These are phyloP conservation scores for Pomatostomus ruficeps DNA, from an alignment of 2,113 vertebrate species.

Conservation along the genomic window DNA sequence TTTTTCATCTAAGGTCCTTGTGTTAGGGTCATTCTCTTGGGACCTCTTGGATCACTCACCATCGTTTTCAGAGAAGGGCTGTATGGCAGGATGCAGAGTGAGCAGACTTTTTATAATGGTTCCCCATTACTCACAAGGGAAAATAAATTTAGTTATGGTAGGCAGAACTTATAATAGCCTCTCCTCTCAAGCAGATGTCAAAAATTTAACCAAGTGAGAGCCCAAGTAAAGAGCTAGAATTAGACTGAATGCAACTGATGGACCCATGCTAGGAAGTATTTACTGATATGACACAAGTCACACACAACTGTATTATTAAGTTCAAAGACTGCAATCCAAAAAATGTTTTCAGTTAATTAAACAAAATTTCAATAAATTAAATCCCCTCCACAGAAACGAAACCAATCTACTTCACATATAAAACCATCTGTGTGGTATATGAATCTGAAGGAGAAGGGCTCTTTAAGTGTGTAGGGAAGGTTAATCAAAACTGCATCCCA, in stretches of 20 bases:
- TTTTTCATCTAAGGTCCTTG: neutral
- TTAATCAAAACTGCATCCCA: neutral
- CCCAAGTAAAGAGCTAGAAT: neutral
- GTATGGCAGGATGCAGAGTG: neutral
- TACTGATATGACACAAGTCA: neutral
- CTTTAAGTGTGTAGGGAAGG: neutral
- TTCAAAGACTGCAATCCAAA: neutral
- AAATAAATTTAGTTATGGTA: neutral
- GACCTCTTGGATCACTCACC: neutral
- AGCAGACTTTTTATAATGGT: neutral
- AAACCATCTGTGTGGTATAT: neutral
- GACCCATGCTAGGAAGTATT: neutral
- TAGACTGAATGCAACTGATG: neutral
- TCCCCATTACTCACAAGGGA: neutral
- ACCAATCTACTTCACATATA: neutral
- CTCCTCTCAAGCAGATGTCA: neutral
- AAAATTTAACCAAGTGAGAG: neutral
- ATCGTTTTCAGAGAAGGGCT: neutral
- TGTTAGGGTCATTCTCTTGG: neutral
- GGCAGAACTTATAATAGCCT: neutral
- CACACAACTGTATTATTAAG: neutral
- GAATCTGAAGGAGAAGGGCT: neutral
- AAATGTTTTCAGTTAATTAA: neutral
- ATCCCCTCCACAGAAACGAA: neutral
- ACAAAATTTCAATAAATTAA: neutral